These are phyloP conservation scores for Agrypnus murinus DNA, from an alignment of 2,888 invertebrate genomes.

Conservation along the genomic window DNA sequence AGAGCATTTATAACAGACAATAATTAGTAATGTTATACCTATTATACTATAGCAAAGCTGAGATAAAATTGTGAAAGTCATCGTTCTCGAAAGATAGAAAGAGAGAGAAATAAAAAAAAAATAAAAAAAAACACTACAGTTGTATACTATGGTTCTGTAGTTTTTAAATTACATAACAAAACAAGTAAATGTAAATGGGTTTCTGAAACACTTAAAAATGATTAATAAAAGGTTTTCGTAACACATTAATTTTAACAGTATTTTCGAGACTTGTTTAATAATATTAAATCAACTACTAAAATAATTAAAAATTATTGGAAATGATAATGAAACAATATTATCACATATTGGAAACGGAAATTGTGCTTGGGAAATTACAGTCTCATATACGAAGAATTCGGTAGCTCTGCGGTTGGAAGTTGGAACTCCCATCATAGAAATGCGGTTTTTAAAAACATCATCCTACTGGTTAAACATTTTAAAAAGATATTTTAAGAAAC, in stretches of 20 bases:
- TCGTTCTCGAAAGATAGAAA: constrained; percentile 5
- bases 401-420: constrained; percentile 26
- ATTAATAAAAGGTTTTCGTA: constrained; percentile 27
- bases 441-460: constrained; percentile 25
- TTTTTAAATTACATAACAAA: constrained; percentile 3
- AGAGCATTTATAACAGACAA: too few species aligned
- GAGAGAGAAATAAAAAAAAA: too few species aligned
- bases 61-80: constrained; percentile 27
- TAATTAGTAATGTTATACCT: too few species aligned
- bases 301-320: too few species aligned
- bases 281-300: too few species aligned
- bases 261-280: too few species aligned
- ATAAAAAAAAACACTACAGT: constrained; percentile 23
- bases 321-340: too few species aligned
- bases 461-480: constrained; percentile 13
- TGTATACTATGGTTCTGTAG: constrained; percentile 5
- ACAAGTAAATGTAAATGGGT: constrained; percentile 19
- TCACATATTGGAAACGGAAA: constrained; percentile 4
- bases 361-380: constrained; percentile 9
- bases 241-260: not conserved
- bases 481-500: constrained; percentile 4
- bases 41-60: not conserved
- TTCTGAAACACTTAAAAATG: constrained; percentile 15
- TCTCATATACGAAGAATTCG: constrained; percentile 22
- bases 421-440: constrained; percentile 24